phyloP scores from a whole-genome alignment of 2,888 invertebrate genomes.

The Scelioninae gen. 2 region DNA sequence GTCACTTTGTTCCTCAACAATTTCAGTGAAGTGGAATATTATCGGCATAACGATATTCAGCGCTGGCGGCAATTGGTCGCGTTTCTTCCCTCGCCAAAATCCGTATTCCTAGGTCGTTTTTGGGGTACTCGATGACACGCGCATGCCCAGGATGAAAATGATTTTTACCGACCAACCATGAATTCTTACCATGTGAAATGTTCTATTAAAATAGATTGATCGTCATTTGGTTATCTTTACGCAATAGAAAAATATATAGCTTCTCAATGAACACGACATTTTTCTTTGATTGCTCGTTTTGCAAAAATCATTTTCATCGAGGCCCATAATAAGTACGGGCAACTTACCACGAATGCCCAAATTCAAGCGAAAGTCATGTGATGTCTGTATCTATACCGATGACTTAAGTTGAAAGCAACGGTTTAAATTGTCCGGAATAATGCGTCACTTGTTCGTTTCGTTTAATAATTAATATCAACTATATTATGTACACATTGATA shows the following conservation, averaged over 20 bases:
- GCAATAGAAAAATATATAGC: constrained; percentile 27
- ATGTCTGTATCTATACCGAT: neutral
- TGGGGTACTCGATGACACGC: neutral
- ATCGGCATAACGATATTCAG: constrained; percentile 53
- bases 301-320: constrained; percentile 28
- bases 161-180: neutral
- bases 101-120: neutral
- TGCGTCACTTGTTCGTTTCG: neutral
- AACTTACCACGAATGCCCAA: neutral
- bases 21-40: constrained; percentile 50
- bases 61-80: constrained; percentile 43
- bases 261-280: constrained; percentile 7
- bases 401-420: neutral
- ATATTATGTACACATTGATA: constrained; percentile 17
- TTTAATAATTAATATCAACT: constrained; percentile 9
- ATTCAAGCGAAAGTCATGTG: neutral
- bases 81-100: neutral
- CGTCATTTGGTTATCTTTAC: neutral
- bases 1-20: constrained; percentile 50
- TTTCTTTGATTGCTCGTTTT: too few relatives aligned
- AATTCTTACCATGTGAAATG: neutral
- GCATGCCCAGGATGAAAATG: constrained; percentile 9
- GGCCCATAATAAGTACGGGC: neutral
- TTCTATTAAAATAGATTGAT: constrained; percentile 26
- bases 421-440: neutral